Evolutionary conservation across 2,888 invertebrate species (phyloP).

Genomic region (Melangyna quadrimaculata): DNA sequence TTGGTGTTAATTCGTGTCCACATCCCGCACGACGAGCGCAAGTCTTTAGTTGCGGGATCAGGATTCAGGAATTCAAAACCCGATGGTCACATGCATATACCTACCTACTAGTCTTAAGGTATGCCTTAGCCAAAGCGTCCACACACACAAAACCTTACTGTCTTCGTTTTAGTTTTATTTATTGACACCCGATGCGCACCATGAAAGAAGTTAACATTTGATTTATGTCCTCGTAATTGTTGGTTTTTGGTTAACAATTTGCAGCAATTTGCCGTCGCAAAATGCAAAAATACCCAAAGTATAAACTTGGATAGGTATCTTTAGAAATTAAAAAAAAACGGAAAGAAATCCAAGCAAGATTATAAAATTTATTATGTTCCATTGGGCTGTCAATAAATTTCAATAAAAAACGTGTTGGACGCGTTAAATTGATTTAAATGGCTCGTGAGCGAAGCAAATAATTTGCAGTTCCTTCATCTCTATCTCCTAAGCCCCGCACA

Average conservation of each 20-base stretch:
- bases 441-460: constrained; percentile 81
- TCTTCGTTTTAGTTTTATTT: constrained; percentile 63
- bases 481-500: not conserved
- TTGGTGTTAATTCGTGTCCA: constrained; percentile 64
- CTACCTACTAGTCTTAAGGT: not conserved
- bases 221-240: constrained; percentile 81
- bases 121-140: constrained; percentile 5
- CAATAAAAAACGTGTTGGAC: constrained; percentile 75
- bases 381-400: constrained; percentile 68
- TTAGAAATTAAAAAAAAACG: constrained; percentile 1
- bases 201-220: constrained; percentile 75
- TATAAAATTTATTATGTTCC: constrained; percentile 57
- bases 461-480: constrained; percentile 75
- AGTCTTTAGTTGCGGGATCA: constrained; percentile 9
- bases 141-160: not conserved
- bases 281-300: constrained; percentile 70
- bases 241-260: constrained; percentile 79
- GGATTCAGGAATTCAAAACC: constrained; percentile 35
- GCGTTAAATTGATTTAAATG: constrained; percentile 81
- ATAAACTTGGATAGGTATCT: constrained; percentile 7
- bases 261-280: constrained; percentile 73
- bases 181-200: constrained; percentile 68
- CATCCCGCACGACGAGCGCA: constrained; percentile 32
- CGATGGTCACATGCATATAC: constrained; percentile 32
- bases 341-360: constrained; percentile 34